Evolutionary conservation across 2,797 vertebrate species (phyloP).

Genomic region (Glossophaga mutica): DNA sequence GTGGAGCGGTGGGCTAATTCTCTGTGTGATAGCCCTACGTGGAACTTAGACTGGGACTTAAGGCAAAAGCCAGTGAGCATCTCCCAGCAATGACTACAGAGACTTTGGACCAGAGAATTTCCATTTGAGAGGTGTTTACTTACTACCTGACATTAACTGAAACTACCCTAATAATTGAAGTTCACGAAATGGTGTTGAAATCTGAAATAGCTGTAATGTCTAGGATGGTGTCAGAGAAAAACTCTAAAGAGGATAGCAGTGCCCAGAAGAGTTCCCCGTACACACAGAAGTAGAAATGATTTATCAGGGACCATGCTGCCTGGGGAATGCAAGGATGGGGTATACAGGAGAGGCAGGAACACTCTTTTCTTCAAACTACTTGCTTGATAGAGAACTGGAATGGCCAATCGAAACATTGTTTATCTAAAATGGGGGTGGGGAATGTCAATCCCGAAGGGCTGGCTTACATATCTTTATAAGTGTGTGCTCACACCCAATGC

Average conservation of each 20-base stretch:
- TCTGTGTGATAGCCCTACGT: neutral
- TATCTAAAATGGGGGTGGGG: neutral
- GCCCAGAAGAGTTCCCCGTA: neutral
- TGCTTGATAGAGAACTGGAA: neutral
- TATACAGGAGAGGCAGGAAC: neutral
- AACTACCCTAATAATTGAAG: neutral
- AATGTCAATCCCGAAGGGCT: neutral
- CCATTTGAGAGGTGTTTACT: neutral
- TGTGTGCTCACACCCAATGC: neutral
- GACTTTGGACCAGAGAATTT: neutral
- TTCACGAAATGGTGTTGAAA: neutral
- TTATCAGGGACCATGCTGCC: neutral
- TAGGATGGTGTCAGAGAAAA: neutral
- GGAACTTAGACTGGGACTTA: neutral
- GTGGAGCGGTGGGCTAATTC: neutral
- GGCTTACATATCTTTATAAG: neutral
- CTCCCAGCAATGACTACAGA: neutral
- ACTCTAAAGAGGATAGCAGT: neutral
- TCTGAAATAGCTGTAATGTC: neutral
- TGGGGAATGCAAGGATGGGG: neutral
- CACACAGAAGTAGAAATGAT: neutral
- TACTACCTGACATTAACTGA: neutral
- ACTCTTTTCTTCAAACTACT: neutral
- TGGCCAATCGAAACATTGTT: neutral
- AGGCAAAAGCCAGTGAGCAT: neutral